Percentiles rank a stretch among this genome's conserved stretches.
These are phyloP conservation scores for Sisor rabdophorus DNA, from an alignment of 2,113 vertebrate genomes.

Conservation along the genomic window DNA sequence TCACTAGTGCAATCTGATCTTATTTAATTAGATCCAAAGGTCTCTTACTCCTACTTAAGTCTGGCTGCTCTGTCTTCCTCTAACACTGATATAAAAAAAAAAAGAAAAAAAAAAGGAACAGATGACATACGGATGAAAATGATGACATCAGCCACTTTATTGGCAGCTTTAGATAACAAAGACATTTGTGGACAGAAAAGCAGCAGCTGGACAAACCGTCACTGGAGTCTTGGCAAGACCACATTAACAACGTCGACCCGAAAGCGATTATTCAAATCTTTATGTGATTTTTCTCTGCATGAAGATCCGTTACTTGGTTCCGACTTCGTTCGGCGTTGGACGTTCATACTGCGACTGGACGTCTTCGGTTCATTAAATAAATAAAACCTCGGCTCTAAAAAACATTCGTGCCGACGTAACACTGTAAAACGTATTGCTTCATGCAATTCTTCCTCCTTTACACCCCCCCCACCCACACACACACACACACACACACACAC, in stretches of 20 bases:
- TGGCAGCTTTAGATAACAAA: conserved; percentile 31
- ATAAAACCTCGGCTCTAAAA: conserved; percentile 35
- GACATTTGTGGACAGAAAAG: conserved; percentile 26
- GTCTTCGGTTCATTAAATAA: conserved; percentile 21
- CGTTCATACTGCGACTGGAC: conserved; percentile 9
- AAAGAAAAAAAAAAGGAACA: no score
- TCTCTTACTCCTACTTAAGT: no score
- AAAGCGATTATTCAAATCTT: conserved; percentile 9
- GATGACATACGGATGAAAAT: background rate
- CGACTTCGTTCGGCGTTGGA: no score
- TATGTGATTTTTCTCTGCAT: background rate
- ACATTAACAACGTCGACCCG: background rate
- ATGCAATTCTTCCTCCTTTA: background rate
- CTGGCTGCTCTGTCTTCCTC: no score
- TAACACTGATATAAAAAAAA: no score
- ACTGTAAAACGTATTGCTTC: conserved; percentile 36
- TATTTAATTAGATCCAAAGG: no score
- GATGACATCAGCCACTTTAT: conserved; percentile 42
- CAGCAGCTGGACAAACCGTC: conserved; percentile 18
- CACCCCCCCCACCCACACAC: background rate
- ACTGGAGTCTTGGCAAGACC: conserved; percentile 2
- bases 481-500: background rate
- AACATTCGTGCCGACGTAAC: background rate
- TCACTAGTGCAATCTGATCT: no score
- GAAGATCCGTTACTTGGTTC: no score